Base-by-base conservation (phyloP, 2,113 vertebrate genomes). In the Alaudala cheleensis region DNA sequence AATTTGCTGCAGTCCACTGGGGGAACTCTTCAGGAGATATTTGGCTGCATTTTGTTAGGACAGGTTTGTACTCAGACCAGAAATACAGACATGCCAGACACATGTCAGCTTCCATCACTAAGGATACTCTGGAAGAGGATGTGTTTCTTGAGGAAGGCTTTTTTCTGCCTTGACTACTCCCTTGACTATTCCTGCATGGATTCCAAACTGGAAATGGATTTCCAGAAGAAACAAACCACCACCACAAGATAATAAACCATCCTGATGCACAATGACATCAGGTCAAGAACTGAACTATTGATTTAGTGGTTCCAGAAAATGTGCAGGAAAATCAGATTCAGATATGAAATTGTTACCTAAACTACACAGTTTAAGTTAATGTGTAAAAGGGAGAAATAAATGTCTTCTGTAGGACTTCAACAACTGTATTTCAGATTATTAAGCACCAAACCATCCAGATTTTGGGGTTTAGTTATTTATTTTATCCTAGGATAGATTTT, bases 141-240 rank as follows among this genome's bases (percentile, higher is more conserved):
- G 15, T 16, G 39, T 62, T 69, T 83, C 71, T 80, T 86, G 39
- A 88, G 70, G 56, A 96, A 88, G 67, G 44, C 4, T 47, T 90
- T 96, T 86, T 90, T 80, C 87, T 72, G 45, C n/a, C 53, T 82
- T 92, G 45, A 53, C 50, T 92, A 65, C 65, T 86, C 58, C 80
- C 79, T 72, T 86, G 62, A 71, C 26, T 72, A 40, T 53, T 93
- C 67, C 62, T 53, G 77, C 80, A 62, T 6, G 33, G 54, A 93
- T 90, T 94, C 74, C 85, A 96, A 88, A 57, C 45, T 82, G 64
- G 58, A 94, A 88, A 72, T 34, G 37, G 85, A 88, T 85, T 87
- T 95, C 71, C 73, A 93, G 74, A 92, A 90, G 66, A 95, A 94
- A 93, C 18, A 69, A 92, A 76, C 66, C 45, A 90, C 50, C 71